A percentile compares a stretch with the other conserved stretches of the same genome.
phyloP scores from a whole-genome alignment of 1,140 invertebrate species.

The Zaprionus gabonicus region DNA sequence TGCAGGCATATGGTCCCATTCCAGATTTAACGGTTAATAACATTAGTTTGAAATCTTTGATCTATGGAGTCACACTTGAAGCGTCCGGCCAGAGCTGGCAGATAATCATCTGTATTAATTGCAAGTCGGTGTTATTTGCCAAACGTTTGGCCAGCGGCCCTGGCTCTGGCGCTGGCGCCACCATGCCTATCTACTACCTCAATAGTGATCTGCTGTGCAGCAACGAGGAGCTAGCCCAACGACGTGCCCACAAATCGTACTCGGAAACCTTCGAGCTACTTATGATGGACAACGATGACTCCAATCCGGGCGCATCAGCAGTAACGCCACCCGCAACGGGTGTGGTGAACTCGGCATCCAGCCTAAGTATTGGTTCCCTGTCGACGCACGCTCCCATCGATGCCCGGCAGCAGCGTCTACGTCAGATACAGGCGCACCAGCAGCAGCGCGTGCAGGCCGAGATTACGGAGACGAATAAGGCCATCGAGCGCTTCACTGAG shows the following conservation, averaged over 20 bases:
- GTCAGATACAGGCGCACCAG: constrained; percentile 54
- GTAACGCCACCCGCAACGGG: not conserved
- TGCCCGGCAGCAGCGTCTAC: constrained; percentile 46
- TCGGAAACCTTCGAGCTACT: constrained; percentile 72
- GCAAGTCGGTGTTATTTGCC: constrained; percentile 68
- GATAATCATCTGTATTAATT: constrained; percentile 71
- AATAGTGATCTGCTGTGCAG: constrained; percentile 67
- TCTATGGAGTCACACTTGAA: constrained; percentile 64
- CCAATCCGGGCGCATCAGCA: constrained; percentile 2
- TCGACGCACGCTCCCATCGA: constrained; percentile 30
- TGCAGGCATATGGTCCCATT: constrained; percentile 74
- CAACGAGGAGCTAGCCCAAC: constrained; percentile 59
- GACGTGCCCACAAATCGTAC: constrained; percentile 59
- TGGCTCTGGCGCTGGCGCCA: constrained; percentile 40
- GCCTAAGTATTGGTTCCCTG: constrained; percentile 54
- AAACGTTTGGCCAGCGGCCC: constrained; percentile 44
- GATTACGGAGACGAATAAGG: constrained; percentile 67
- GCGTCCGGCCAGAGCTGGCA: constrained; percentile 59
- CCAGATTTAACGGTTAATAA: constrained; percentile 61
- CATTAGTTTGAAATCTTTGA: constrained; percentile 58
- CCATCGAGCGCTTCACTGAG: constrained; percentile 65
- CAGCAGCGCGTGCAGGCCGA: constrained; percentile 70
- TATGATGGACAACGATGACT: constrained; percentile 60
- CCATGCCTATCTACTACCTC: constrained; percentile 57
- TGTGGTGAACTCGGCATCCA: constrained; percentile 42